Evolutionary conservation across 2,888 invertebrate genomes (phyloP).

Genomic region (Diogma glabrata): DNA sequence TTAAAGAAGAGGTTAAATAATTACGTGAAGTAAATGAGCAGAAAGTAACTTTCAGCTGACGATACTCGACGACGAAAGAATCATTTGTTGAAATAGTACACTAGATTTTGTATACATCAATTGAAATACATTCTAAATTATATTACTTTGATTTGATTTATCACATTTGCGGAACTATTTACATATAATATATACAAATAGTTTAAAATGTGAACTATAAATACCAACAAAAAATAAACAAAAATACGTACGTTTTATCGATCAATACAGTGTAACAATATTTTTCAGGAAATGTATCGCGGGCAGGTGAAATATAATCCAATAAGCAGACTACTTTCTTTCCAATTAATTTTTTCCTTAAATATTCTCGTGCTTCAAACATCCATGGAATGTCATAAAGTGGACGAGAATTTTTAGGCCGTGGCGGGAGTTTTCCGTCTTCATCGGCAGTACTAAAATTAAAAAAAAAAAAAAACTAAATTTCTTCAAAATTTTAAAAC

Average conservation of each 20-base stretch:
- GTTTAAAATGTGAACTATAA: conserved; percentile 15
- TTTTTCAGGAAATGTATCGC: conserved; percentile 90
- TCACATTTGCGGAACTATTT: conserved; percentile 11
- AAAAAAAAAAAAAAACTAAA: too few species aligned
- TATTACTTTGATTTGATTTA: not conserved
- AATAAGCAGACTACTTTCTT: conserved; percentile 86
- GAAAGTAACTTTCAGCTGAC: too few species aligned
- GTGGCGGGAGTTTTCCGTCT: conserved; percentile 53
- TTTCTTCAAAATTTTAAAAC: too few species aligned
- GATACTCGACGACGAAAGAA: too few species aligned
- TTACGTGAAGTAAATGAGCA: too few species aligned
- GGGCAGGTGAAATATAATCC: conserved; percentile 94
- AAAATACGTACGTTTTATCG: conserved; percentile 54
- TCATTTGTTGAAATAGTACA: conserved; percentile 2
- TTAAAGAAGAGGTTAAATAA: too few species aligned
- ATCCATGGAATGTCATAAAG: conserved; percentile 97
- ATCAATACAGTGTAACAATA: conserved; percentile 84
- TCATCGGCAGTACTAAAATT: conserved; percentile 44
- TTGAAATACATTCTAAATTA: conserved; percentile 2
- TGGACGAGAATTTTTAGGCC: conserved; percentile 70
- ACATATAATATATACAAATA: conserved; percentile 1
- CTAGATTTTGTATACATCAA: conserved; percentile 3
- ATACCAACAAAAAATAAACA: conserved; percentile 9
- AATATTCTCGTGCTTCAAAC: conserved; percentile 95
- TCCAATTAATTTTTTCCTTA: conserved; percentile 89